Evolutionary conservation across 1,140 invertebrate species (phyloP).

Genomic region (Lanistes nyassanus): DNA sequence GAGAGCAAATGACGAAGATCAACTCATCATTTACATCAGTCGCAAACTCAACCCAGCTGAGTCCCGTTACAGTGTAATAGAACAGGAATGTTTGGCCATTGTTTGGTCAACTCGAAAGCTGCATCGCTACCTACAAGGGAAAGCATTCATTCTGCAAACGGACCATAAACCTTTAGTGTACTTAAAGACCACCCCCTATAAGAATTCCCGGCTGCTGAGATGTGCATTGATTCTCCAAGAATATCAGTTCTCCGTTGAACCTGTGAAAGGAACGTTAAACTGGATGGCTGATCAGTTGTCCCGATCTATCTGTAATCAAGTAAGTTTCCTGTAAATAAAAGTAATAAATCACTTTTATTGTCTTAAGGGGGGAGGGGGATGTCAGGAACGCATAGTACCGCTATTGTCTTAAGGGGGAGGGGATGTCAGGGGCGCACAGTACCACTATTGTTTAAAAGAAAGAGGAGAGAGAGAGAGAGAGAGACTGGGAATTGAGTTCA

Average conservation of each 20-base stretch:
- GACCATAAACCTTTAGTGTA: slow-evolving; percentile 8
- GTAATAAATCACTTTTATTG: too few species aligned
- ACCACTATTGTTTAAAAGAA: too few species aligned
- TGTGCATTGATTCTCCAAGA: neutral
- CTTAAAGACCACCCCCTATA: neutral
- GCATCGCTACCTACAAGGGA: neutral
- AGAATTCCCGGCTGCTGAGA: neutral
- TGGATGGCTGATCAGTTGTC: neutral
- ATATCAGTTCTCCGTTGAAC: neutral
- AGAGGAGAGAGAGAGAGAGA: too few species aligned
- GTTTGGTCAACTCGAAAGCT: neutral
- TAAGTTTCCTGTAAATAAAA: too few species aligned
- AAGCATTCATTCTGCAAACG: neutral
- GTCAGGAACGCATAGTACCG: too few species aligned
- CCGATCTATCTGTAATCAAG: too few species aligned
- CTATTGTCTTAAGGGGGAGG: too few species aligned
- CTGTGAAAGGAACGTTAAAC: neutral
- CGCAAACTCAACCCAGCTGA: neutral
- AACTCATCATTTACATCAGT: neutral
- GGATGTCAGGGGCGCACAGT: too few species aligned
- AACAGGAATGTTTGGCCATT: neutral
- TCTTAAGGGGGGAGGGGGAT: too few species aligned
- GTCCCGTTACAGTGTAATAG: neutral
- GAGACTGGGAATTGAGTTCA: too few species aligned
- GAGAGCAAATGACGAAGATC: neutral